These are phyloP conservation scores for Semaprochilodus insignis DNA, from an alignment of 2,797 vertebrate genomes.

Conservation along the genomic window DNA sequence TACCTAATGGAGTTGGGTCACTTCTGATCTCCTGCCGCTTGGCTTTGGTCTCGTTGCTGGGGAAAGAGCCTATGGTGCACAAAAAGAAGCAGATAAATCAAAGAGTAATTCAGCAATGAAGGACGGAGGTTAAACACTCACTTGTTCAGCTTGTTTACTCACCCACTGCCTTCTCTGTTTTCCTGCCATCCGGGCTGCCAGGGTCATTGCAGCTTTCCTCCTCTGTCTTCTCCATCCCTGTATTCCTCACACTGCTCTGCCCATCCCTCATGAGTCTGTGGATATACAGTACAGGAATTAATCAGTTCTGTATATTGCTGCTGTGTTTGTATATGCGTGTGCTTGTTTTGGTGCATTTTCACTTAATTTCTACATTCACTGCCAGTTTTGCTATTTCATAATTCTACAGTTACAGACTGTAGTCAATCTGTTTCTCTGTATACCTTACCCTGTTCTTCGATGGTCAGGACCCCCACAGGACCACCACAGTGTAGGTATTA, in stretches of 20 bases:
- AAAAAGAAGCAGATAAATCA: slow-evolving; percentile 15
- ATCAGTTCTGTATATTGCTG: not conserved
- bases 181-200: slow-evolving; percentile 27
- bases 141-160: not conserved
- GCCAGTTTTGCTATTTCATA: too few species aligned
- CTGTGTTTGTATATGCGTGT: not conserved
- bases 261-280: slow-evolving; percentile 24
- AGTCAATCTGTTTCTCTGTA: too few species aligned
- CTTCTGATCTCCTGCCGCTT: slow-evolving; percentile 93
- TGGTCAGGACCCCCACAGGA: too few species aligned
- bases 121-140: not conserved
- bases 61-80: slow-evolving; percentile 81
- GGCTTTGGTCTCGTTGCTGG: slow-evolving; percentile 89
- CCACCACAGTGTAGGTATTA: too few species aligned
- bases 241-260: slow-evolving; percentile 3
- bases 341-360: not conserved
- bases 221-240: slow-evolving; percentile 31
- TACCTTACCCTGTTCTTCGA: too few species aligned
- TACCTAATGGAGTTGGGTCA: slow-evolving; percentile 85
- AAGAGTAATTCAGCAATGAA: not conserved
- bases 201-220: slow-evolving; percentile 46
- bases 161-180: slow-evolving; percentile 28
- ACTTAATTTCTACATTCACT: too few species aligned
- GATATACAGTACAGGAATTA: not conserved
- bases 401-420: too few species aligned